Evolutionary conservation across 2,888 invertebrate genomes (phyloP).

Genomic region (Spicauda simplicius): DNA sequence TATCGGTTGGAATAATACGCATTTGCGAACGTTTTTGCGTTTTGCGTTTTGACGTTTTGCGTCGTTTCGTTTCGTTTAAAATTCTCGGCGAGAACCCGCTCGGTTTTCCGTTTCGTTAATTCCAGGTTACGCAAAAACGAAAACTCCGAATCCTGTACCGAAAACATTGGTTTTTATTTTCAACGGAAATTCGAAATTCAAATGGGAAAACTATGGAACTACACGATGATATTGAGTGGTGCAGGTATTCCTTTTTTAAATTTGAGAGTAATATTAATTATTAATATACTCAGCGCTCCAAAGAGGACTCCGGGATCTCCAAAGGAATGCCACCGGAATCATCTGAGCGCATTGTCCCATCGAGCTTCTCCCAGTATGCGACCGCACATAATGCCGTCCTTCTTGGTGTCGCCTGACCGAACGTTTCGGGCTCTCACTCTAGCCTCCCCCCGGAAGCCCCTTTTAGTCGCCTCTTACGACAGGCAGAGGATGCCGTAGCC

Average conservation of each 20-base stretch:
- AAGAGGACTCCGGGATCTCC: too few relatives aligned
- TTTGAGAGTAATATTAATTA: constrained; percentile 2
- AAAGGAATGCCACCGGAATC: too few relatives aligned
- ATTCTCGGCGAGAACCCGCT: constrained; percentile 24
- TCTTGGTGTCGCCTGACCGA: too few relatives aligned
- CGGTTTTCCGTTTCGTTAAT: constrained; percentile 35
- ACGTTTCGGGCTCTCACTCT: too few relatives aligned
- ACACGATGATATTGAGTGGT: constrained; percentile 28
- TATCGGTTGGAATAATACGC: constrained; percentile 68
- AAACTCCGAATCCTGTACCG: constrained; percentile 28
- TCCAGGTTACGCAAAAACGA: constrained; percentile 34
- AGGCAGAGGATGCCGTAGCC: too few relatives aligned
- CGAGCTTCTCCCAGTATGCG: too few relatives aligned
- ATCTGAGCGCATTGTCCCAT: too few relatives aligned
- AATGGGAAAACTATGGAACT: constrained; percentile 26
- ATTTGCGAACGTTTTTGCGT: constrained; percentile 30
- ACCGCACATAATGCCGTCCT: too few relatives aligned
- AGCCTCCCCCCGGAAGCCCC: too few relatives aligned
- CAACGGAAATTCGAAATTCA: constrained; percentile 25
- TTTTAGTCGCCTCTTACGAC: too few relatives aligned
- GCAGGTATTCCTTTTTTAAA: constrained; percentile 22
- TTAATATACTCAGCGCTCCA: too few relatives aligned
- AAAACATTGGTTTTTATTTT: constrained; percentile 33
- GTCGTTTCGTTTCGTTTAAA: constrained; percentile 41
- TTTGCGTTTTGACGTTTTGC: constrained; percentile 32